Base-by-base conservation (phyloP, 2,113 vertebrate genomes). In the Condylura cristata region DNA sequence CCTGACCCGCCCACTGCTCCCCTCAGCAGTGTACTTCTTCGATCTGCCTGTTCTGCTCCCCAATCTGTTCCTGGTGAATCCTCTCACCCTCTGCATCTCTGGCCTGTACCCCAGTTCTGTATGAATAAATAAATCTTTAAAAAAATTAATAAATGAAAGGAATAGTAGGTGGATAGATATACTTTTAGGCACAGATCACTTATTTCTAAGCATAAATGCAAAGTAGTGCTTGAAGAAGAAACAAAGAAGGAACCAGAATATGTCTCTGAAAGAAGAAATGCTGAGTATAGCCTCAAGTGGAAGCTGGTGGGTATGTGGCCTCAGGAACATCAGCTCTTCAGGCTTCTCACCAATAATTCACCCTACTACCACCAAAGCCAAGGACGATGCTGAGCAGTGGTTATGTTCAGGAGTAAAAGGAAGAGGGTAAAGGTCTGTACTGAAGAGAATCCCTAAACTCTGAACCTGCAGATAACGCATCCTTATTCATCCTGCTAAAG, bases 201-300 rank as follows among this genome's bases (percentile, higher is more conserved):
- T 95, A 70, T 28, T 81, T 93, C 20, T 79, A 44, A 85, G 70
- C 87, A 60, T 87, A 48, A 96, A 56, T 48, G 37, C 61, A 68
- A 66, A 82, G 39, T 17, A 78, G 65, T 44, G 6, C 28, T 72
- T n/a, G 16, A 82, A 58, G 28, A 37, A 84, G 41, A 58, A 91
- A 71, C 39, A 72, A 44, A 34, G 8, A 24, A 28, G 12, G 6
- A 41, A 82, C 11, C 8, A 28, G 9, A 56, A 44, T 41, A 80
- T 70, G 74, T 83, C 32, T 75, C 63, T 75, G 10, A 65, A 75
- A n/a, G 60, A 78, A 56, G 1, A 90, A 86, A 51, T 56, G 81
- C n/a, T n/a, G 16, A 70, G 10, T 22, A 14, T 14, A 63, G n/a
- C 79, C 28, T 63, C 30, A 61, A 68, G 68, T 34, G 1, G 34